Evolutionary conservation across 1,140 invertebrate genomes (phyloP).

Genomic region (Littorina saxatilis): DNA sequence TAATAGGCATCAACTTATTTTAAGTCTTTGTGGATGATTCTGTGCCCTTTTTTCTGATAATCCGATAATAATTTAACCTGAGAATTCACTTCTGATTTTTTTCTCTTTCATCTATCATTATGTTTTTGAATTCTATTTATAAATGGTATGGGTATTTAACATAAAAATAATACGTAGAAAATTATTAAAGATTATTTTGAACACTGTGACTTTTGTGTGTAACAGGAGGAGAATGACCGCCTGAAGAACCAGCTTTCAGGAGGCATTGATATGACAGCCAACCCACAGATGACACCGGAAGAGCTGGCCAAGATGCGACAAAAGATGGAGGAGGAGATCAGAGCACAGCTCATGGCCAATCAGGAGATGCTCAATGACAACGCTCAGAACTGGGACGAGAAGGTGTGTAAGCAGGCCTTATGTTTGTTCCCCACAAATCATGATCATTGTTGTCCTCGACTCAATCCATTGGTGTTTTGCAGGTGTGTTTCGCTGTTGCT

Average conservation of each 20-base stretch:
- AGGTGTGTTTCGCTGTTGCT: too few species aligned
- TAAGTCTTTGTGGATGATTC: too few species aligned
- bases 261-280: slow-evolving; percentile 57
- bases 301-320: slow-evolving; percentile 71
- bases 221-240: slow-evolving; percentile 80
- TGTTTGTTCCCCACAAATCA: not conserved
- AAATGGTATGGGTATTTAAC: too few species aligned
- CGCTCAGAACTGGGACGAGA: slow-evolving; percentile 69
- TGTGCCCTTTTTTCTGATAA: too few species aligned
- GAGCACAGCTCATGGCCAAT: slow-evolving; percentile 73
- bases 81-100: too few species aligned
- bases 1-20: too few species aligned
- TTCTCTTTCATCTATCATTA: too few species aligned
- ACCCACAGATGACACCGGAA: slow-evolving; percentile 66
- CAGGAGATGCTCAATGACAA: slow-evolving; percentile 67
- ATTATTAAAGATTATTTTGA: too few species aligned
- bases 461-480: not conserved
- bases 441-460: not conserved
- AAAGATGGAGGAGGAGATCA: slow-evolving; percentile 75
- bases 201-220: too few species aligned
- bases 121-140: too few species aligned
- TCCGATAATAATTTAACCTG: too few species aligned
- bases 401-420: slow-evolving; percentile 58
- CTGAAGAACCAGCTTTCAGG: slow-evolving; percentile 75
- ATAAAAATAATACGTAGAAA: too few species aligned